Evolutionary conservation across 1,140 invertebrate genomes (phyloP).

Genomic region (Magallana gigas): DNA sequence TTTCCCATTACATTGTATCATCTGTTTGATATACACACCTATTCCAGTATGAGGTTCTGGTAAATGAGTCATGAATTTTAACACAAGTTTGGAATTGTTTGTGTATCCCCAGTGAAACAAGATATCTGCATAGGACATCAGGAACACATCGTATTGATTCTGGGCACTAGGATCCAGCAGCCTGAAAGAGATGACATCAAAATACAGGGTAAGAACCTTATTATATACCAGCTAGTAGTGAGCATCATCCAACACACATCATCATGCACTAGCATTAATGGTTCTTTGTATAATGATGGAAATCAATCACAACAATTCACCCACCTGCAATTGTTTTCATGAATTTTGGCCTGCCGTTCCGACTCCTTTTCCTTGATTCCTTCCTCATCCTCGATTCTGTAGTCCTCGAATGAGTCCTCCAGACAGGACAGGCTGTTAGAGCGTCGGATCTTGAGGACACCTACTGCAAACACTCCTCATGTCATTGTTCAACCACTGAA

Average conservation of each 20-base stretch:
- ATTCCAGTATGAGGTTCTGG: constrained; percentile 85
- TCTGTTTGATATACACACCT: constrained; percentile 59
- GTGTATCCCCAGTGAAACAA: constrained; percentile 90
- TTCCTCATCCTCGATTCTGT: constrained; percentile 86
- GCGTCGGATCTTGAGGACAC: constrained; percentile 84
- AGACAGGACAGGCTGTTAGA: constrained; percentile 90
- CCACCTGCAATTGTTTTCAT: constrained; percentile 76
- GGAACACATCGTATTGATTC: constrained; percentile 90
- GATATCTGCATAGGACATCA: constrained; percentile 92
- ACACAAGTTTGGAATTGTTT: constrained; percentile 89
- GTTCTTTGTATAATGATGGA: neutral
- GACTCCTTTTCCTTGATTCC: constrained; percentile 64
- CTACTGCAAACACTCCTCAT: constrained; percentile 38
- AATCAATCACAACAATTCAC: neutral
- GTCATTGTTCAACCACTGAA: constrained; percentile 25
- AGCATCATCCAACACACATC: no score
- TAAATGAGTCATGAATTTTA: constrained; percentile 87
- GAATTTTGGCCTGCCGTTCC: constrained; percentile 72
- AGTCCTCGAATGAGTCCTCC: constrained; percentile 70
- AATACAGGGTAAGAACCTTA: neutral
- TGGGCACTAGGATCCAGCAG: constrained; percentile 82
- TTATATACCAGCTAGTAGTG: no score
- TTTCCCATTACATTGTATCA: no score
- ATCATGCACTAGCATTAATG: neutral
- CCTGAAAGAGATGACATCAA: constrained; percentile 67